Evolutionary conservation across 2,888 invertebrate genomes (phyloP), one percentile per base, ranked within the genome.

Genomic region (Laothoe populi): DNA sequence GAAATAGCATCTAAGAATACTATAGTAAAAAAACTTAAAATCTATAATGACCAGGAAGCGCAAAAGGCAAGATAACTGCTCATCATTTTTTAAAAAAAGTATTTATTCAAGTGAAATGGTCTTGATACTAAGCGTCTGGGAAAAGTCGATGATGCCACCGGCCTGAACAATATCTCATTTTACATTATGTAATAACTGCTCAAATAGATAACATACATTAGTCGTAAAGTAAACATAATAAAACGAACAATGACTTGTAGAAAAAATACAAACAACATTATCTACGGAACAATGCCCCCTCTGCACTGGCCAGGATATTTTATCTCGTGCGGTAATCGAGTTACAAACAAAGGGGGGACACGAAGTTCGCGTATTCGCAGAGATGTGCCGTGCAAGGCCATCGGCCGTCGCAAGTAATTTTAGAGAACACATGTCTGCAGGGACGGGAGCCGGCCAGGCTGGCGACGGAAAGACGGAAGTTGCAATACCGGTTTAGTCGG

Each of bases 331-430:
- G 10, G 38, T 75, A 74, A 77, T 76, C 66, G 68, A 77, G 66
- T 74, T 73, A 68, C 70, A 63, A 53, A 63, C 60, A 60, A 64
- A 64, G 64, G 66, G 71, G 71, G 70, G 70, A 70, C 70, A 75
- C 71, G 35, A 53, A 53, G 53, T 53, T 19, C 53, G 11, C 53
- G 53, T 35, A 53, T 53, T 53, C 64, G 59, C 65, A 63, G 61
- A 73, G 77, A 69, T 63, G 71, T 59, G 57, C 26, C 59, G 23
- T 31, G 59, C 45, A 75, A 77, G 74, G 74, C 72, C 75, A 76
- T 72, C 73, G 77, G 62, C 73, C 74, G 72, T 72, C 66, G 59
- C 67, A 67, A 44, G 70, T 77, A 75, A 79, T 76, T 77, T 76
- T 71, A 78, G 72, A 67, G 58, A 70, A 67, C 74, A 77, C 73